Percentiles rank a stretch among this genome's conserved stretches.
phyloP scores from a whole-genome alignment of 2,113 vertebrate species.

The Pungitius pungitius region DNA sequence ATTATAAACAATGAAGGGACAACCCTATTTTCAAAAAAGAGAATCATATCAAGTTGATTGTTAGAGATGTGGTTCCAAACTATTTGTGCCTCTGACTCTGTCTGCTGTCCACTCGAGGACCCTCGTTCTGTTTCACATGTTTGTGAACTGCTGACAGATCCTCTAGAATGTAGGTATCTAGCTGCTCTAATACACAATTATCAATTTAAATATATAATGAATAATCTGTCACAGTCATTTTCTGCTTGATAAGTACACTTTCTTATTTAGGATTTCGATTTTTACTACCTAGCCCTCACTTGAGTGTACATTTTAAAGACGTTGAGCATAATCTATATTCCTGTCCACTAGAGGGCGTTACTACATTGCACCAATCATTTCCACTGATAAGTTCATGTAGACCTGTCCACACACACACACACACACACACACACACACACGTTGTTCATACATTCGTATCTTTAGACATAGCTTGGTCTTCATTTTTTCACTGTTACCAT shows the following conservation, averaged over 20 bases:
- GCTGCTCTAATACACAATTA: not conserved
- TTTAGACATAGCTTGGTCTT: not conserved
- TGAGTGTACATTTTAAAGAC: not conserved
- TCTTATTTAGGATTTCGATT: not conserved
- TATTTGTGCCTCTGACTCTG: not conserved
- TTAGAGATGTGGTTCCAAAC: not conserved
- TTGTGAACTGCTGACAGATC: not conserved
- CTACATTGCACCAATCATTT: conserved; percentile 1
- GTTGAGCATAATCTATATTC: not conserved
- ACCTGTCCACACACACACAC: not conserved
- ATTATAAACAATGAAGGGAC: no score
- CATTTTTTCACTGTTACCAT: no score
- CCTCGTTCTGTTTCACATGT: not conserved
- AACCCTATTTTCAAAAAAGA: not conserved
- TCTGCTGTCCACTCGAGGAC: not conserved
- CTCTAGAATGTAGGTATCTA: not conserved
- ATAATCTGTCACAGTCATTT: not conserved
- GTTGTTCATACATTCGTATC: not conserved
- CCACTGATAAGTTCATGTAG: not conserved
- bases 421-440: no score
- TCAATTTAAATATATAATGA: not conserved
- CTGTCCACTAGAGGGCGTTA: conserved; percentile 53
- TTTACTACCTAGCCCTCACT: not conserved
- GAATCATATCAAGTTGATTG: not conserved
- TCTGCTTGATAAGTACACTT: not conserved